Percentiles rank a stretch among this genome's conserved stretches.
phyloP scores from a whole-genome alignment of 2,888 invertebrate species.

The Alitta virens region DNA sequence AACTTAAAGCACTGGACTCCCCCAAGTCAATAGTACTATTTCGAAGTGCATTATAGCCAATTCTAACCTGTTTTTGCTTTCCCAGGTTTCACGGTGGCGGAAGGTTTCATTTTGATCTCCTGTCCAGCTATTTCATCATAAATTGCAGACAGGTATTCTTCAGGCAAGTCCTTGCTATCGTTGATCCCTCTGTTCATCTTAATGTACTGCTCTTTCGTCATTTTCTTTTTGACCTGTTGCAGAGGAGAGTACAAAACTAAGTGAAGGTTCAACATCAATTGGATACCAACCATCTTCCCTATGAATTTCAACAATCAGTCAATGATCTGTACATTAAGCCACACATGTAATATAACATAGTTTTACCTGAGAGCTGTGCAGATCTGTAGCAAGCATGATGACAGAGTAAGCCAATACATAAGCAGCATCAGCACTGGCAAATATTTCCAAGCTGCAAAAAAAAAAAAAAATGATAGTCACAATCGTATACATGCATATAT shows the following conservation, averaged over 20 bases:
- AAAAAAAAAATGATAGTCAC: neutral
- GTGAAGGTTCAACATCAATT: too few species aligned
- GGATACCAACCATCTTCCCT: too few species aligned
- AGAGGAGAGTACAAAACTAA: too few species aligned
- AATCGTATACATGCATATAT: neutral
- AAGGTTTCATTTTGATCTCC: conserved; percentile 62
- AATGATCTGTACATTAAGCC: too few species aligned
- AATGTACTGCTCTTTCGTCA: conserved; percentile 99
- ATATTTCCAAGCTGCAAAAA: conserved; percentile 54
- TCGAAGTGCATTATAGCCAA: too few species aligned
- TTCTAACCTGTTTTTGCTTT: conserved; percentile 19
- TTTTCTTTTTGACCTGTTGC: conserved; percentile 93
- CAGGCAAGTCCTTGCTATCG: conserved; percentile 95
- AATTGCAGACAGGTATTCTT: conserved; percentile 93
- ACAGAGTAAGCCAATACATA: conserved; percentile 98
- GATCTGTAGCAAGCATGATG: conserved; percentile 98
- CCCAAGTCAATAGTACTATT: too few species aligned
- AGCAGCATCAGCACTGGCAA: conserved; percentile 64
- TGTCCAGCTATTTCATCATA: conserved; percentile 90
- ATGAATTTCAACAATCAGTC: too few species aligned
- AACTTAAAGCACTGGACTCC: too few species aligned
- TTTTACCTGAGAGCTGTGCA: conserved; percentile 87
- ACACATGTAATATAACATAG: neutral
- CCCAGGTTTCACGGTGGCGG: conserved; percentile 27
- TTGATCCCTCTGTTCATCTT: conserved; percentile 97